Evolutionary conservation across 2,888 invertebrate species (phyloP), one percentile per base, ranked within the genome.

Genomic region (Pseudeuparius sepicola): DNA sequence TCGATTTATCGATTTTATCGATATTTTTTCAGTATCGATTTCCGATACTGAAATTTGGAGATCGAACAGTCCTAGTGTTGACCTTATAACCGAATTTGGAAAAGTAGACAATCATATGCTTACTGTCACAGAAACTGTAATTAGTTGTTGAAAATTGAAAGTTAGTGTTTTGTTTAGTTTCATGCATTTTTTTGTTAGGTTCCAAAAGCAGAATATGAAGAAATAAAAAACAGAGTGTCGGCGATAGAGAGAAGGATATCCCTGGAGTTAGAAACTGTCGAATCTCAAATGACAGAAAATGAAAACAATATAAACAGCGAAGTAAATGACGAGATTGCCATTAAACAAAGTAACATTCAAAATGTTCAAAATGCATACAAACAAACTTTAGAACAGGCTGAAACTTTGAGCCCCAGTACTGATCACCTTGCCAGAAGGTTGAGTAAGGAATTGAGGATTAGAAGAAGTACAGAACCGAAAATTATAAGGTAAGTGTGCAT

Each of bases 191-290:
- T n/a, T n/a, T n/a, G n/a, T n/a, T n/a, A n/a, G n/a, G n/a, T 82
- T 48, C 71, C 79, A 3, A 81, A 81, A 60, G 73, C 69, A 37
- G 82, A 84, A 58, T 84, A 82, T 48, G 80, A 83, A 56, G 80
- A 78, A 46, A 82, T 85, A 28, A 81, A 82, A 56, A 78, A 70
- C 53, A 65, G 82, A 53, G 78, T 84, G 6, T 74, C 75, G 1
- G 78, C 76, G 4, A 81, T 84, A 66, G 50, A 50, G 15, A 46
- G 48, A 31, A 31, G 48, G 23, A 38, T 50, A 42, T 72, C 58
- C 4, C 50, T 53, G 27, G 57, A 61, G 33, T 43, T 54, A 23
- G 51, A 55, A 28, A 49, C 39, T 24, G 50, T 45, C 23, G 43
- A 48, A 37, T 45, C 46, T 7, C 42, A 43, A 11, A 43, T 39